phyloP scores from a whole-genome alignment of 2,113 vertebrate genomes.

The Bettongia penicillata region DNA sequence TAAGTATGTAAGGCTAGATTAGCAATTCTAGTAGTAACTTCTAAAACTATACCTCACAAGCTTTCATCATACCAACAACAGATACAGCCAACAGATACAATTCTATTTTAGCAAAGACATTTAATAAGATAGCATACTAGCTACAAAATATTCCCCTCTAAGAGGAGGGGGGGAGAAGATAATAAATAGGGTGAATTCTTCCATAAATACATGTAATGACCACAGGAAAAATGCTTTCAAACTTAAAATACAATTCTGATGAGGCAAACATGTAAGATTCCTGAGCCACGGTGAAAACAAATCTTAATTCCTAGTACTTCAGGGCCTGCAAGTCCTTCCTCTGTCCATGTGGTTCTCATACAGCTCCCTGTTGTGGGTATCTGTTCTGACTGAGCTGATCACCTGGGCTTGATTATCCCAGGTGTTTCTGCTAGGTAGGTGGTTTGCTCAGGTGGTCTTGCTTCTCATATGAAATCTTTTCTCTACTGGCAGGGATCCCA shows the following conservation, averaged over 20 bases:
- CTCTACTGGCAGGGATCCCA: neutral
- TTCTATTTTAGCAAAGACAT: neutral
- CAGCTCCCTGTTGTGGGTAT: neutral
- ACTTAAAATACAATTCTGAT: neutral
- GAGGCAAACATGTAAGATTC: neutral
- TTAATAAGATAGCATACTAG: neutral
- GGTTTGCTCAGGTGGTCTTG: neutral
- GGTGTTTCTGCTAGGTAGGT: neutral
- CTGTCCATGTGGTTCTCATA: neutral
- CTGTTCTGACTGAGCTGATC: neutral
- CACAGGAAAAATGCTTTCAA: neutral
- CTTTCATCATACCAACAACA: neutral
- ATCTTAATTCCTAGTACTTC: neutral
- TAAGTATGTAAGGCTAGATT: neutral
- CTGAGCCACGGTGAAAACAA: neutral
- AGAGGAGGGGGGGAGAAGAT: too few relatives aligned
- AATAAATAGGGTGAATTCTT: neutral
- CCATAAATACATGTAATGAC: neutral
- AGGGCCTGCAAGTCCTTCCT: neutral
- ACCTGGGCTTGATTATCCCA: neutral
- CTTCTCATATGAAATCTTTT: neutral
- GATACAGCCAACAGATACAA: neutral
- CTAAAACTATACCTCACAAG: neutral
- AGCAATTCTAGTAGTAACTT: neutral
- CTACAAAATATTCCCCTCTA: neutral